Base-by-base conservation (phyloP, 2,113 vertebrate species). In the Pseudolaguvia tuberculata region DNA sequence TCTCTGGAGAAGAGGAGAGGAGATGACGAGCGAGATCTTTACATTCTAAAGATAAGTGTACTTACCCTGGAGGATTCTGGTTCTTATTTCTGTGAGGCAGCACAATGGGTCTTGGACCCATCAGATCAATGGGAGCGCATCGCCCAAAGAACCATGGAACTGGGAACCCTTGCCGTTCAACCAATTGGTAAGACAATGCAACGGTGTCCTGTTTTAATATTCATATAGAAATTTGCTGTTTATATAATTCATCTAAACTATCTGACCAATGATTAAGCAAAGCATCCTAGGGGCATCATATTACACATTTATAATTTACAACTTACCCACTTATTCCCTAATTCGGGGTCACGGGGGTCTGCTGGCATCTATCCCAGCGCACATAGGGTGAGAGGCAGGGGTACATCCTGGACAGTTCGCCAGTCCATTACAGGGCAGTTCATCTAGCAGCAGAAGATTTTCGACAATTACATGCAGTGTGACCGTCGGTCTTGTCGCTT, bases 41-140 rank as follows among this genome's bases (percentile, higher is more conserved):
- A 93, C 72, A 84, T 89, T 74, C 90, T 95, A 89, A 92, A 84
- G 61, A 85, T 95, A 56, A 89, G 79, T 4, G 82, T 84, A 0
- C 78, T 92, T 72, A 88, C 83, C 67, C 90, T 92, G 0, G 88
- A 84, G 0, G 94, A 96, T 13, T 81, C 87, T 0, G 94, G 93
- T 52, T 86, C 89, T 1, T 96, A 94, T 77, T 93, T 92, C 86
- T 96, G 94, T 2, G 92, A 93, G 1, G 92, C 89, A 0, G 83
- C 87, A 0, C 93, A 96, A 81, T 96, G 94, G 94, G 93, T 95
- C 57, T 89, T 86, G 76, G 94, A 96, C 67, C 93, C 91, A 0
- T 89, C 92, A 15, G 89, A 91, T 25, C 85, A 83, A 3, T 96
- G 94, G 94, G 87, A 92, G 81, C 93, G 89, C 83, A 92, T 95